phyloP scores from a whole-genome alignment of 2,888 invertebrate genomes.

The Antitype chi region DNA sequence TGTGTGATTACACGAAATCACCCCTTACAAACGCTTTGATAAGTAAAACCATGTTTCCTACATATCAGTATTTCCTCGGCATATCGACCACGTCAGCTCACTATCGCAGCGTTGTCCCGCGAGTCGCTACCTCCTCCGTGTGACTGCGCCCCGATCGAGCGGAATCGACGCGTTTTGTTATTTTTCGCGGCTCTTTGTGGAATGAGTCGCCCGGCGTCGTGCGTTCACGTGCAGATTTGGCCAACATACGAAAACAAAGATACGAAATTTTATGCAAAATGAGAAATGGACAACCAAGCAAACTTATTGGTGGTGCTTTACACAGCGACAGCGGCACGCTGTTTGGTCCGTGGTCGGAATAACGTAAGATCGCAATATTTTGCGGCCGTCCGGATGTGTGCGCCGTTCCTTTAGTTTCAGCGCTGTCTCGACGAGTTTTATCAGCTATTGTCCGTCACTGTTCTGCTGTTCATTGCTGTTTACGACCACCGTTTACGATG shows the following conservation, averaged over 20 bases:
- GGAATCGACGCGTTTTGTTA: slow-evolving; percentile 22
- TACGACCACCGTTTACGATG: slow-evolving; percentile 2
- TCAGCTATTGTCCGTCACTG: slow-evolving; percentile 3
- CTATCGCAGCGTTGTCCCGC: background rate
- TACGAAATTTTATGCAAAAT: slow-evolving; percentile 4
- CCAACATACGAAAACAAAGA: background rate
- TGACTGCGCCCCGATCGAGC: slow-evolving; percentile 11
- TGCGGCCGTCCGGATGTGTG: background rate
- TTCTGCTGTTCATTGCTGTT: slow-evolving; percentile 7
- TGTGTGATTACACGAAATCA: background rate
- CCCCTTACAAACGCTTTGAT: background rate
- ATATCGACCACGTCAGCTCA: slow-evolving; percentile 1
- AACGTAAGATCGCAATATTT: slow-evolving; percentile 8
- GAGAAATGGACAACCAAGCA: background rate
- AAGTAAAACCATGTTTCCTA: background rate
- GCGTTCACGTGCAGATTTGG: background rate
- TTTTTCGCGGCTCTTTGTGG: background rate
- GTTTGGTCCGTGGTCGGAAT: slow-evolving; percentile 18
- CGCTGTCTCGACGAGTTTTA: slow-evolving; percentile 1
- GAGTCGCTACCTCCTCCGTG: slow-evolving; percentile 11
- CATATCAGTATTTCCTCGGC: background rate
- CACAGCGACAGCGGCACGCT: background rate
- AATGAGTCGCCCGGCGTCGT: background rate
- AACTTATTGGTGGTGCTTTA: slow-evolving; percentile 14
- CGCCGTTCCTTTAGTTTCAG: background rate